A percentile compares a stretch with the other conserved stretches of the same genome.
phyloP scores from a whole-genome alignment of 2,888 invertebrate genomes.

The Brachynemurus nebulosus region DNA sequence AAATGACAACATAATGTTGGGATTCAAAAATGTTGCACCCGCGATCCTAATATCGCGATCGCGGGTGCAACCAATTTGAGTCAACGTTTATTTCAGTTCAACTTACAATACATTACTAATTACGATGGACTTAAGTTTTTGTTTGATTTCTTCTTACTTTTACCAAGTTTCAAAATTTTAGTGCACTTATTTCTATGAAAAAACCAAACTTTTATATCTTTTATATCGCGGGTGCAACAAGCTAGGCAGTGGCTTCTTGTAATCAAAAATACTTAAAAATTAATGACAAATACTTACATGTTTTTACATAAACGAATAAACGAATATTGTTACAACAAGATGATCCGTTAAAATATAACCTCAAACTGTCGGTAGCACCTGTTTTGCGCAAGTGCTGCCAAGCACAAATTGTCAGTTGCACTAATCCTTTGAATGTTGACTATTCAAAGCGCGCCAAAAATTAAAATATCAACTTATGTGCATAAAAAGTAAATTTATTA shows the following conservation, averaged over 20 bases:
- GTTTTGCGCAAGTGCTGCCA: constrained; percentile 9
- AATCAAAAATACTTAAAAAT: background rate
- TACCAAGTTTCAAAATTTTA: constrained; percentile 1
- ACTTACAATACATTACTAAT: background rate
- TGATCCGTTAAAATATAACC: constrained; percentile 3
- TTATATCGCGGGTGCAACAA: constrained; percentile 3
- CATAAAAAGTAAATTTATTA: constrained; percentile 6
- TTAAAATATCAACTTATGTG: constrained; percentile 1
- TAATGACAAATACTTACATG: background rate
- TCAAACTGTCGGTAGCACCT: constrained; percentile 8
- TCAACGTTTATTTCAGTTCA: background rate
- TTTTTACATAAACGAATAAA: constrained; percentile 2
- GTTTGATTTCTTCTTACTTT: background rate
- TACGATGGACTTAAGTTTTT: background rate
- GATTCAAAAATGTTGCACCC: background rate
- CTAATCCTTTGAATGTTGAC: constrained; percentile 4
- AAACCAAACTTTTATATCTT: constrained; percentile 2
- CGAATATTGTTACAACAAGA: constrained; percentile 8
- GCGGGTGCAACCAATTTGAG: constrained; percentile 12
- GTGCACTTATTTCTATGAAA: background rate
- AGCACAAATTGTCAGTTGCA: constrained; percentile 6
- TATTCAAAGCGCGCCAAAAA: constrained; percentile 8
- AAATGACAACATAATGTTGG: constrained; percentile 3
- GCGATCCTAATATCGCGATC: constrained; percentile 4
- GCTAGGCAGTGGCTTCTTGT: background rate